Percentiles rank a stretch among this genome's conserved stretches.
Evolutionary conservation across 2,113 vertebrate genomes (phyloP).

Genomic region (Sander lucioperca): DNA sequence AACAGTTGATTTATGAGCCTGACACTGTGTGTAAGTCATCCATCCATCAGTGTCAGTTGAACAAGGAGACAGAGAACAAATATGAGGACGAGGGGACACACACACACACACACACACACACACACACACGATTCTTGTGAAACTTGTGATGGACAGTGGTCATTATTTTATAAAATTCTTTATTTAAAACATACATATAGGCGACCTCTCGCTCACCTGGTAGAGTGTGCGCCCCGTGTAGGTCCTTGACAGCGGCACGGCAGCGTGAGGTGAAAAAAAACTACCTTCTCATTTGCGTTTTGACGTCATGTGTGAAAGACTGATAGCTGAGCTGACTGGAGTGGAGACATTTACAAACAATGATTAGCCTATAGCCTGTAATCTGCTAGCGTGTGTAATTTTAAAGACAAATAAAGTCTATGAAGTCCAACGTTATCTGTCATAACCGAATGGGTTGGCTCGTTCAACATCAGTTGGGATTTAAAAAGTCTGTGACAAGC

Average conservation of each 20-base stretch:
- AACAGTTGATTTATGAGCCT: slow-evolving; percentile 87
- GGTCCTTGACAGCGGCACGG: no score
- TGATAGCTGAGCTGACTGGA: background rate
- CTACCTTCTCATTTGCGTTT: background rate
- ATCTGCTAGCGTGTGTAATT: background rate
- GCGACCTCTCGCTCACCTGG: no score
- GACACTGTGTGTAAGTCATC: slow-evolving; percentile 85
- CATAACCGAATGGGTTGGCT: background rate
- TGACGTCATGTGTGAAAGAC: background rate
- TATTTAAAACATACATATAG: no score
- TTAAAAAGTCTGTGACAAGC: background rate
- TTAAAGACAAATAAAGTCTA: background rate
- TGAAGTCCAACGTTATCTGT: background rate
- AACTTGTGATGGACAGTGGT: no score
- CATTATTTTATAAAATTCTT: no score
- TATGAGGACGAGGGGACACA: background rate
- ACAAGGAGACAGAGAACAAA: slow-evolving; percentile 69
- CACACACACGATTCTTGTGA: background rate
- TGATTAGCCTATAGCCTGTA: background rate
- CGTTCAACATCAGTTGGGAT: background rate
- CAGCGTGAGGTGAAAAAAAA: background rate
- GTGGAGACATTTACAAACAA: background rate
- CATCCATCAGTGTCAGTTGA: slow-evolving; percentile 86
- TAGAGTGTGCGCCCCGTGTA: no score
- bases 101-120: slow-evolving; percentile 11